phyloP scores from a whole-genome alignment of 2,888 invertebrate genomes.

The Ditula angustiorana region DNA sequence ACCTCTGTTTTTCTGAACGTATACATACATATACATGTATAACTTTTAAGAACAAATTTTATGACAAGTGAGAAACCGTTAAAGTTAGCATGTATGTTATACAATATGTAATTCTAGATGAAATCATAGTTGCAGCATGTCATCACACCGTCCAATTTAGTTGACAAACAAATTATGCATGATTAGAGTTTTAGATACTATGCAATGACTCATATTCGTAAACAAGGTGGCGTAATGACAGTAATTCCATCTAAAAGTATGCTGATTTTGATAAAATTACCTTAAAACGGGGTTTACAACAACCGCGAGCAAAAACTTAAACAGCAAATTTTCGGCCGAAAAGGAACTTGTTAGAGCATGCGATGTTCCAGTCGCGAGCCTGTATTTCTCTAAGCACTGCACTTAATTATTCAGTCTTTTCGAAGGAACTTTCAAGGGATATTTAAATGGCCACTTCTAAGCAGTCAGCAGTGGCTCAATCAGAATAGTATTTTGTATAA shows the following conservation, averaged over 20 bases:
- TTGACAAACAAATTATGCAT: slow-evolving; percentile 7
- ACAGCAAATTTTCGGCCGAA: too few species aligned
- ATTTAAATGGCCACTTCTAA: too few species aligned
- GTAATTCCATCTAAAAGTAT: not conserved
- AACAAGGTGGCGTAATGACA: slow-evolving; percentile 1
- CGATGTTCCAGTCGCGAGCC: too few species aligned
- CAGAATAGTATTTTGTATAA: too few species aligned
- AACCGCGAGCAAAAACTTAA: not conserved
- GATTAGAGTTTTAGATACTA: slow-evolving; percentile 39
- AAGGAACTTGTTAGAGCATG: too few species aligned
- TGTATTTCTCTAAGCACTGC: too few species aligned
- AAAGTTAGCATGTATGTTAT: not conserved
- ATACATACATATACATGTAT: too few species aligned
- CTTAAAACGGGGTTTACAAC: not conserved
- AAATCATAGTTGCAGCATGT: not conserved
- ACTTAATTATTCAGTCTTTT: too few species aligned
- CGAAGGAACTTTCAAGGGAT: too few species aligned
- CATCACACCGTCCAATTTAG: not conserved
- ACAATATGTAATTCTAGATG: slow-evolving; percentile 4
- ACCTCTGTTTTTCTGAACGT: too few species aligned
- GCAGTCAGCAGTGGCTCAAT: too few species aligned
- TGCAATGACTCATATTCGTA: slow-evolving; percentile 24
- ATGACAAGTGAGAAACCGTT: not conserved
- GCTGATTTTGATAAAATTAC: not conserved
- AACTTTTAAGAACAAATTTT: too few species aligned